Conservation (phyloP, 2,888 invertebrate species). For the Cataglyphis altisquamis region DNA sequence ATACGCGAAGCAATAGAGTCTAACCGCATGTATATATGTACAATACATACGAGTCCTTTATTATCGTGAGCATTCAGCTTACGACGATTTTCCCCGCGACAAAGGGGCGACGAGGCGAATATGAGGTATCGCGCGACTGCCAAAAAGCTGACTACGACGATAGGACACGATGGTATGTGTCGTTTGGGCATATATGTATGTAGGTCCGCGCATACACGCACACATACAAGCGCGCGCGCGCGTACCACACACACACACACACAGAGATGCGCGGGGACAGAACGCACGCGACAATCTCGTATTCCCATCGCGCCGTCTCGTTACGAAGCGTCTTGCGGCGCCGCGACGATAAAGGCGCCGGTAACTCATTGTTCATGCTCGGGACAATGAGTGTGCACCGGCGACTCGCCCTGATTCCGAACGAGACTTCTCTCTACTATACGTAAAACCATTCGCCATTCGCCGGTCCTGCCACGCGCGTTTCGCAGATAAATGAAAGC, state of each 20-base stretch:
- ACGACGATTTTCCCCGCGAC: conserved; percentile 66
- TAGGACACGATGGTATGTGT: conserved; percentile 37
- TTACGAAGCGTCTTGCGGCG: conserved; percentile 67
- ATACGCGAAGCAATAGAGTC: conserved; percentile 59
- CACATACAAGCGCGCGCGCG: neutral
- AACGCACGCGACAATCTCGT: conserved; percentile 60
- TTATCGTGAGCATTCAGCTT: conserved; percentile 75
- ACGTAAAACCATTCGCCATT: conserved; percentile 55
- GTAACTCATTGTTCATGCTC: conserved; percentile 68
- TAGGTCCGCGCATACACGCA: neutral
- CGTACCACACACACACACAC: neutral
- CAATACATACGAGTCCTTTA: conserved; percentile 65
- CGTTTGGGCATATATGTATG: neutral
- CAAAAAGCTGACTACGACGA: conserved; percentile 72
- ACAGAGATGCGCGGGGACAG: neutral
- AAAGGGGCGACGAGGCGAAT: conserved; percentile 66
- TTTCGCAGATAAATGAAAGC: conserved; percentile 45
- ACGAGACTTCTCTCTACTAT: conserved; percentile 53
- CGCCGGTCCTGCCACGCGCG: conserved; percentile 38
- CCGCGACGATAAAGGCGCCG: conserved; percentile 65
- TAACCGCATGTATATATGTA: conserved; percentile 57
- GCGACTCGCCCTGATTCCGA: conserved; percentile 62
- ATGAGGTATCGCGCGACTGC: conserved; percentile 69
- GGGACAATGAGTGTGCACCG: conserved; percentile 62
- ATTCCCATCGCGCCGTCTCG: conserved; percentile 66